Conservation (phyloP, 2,888 invertebrate species). For the Protodeltote pygarga region DNA sequence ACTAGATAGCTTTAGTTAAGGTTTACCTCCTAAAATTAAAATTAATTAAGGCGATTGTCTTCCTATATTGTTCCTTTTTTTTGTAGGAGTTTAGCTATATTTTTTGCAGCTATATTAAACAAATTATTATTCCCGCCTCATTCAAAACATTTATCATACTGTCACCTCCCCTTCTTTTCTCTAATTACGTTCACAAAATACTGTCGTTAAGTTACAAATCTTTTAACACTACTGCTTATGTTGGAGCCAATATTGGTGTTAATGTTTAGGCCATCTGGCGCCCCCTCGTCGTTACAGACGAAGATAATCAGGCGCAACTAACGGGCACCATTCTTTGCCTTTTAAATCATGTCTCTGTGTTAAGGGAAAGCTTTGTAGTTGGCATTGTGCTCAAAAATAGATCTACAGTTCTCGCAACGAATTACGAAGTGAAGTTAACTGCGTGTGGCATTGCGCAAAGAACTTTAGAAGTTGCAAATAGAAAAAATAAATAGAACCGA, state of each 20-base stretch:
- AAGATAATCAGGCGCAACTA: conserved; percentile 72
- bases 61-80: no score
- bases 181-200: conserved; percentile 43
- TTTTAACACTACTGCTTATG: conserved; percentile 46
- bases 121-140: conserved; percentile 45
- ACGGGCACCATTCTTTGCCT: conserved; percentile 62
- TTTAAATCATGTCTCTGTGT: conserved; percentile 62
- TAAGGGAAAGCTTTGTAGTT: conserved; percentile 49
- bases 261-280: conserved; percentile 72
- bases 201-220: conserved; percentile 48
- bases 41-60: no score
- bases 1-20: no score
- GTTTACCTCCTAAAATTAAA: no score
- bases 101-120: conserved; percentile 3
- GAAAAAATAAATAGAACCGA: no score
- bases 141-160: conserved; percentile 38
- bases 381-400: no score
- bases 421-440: no score
- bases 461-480: no score
- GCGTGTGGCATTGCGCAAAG: no score
- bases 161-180: conserved; percentile 18
- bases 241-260: conserved; percentile 64
- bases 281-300: conserved; percentile 39
- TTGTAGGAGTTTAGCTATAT: no score
- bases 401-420: no score